These are phyloP conservation scores for Tenodera sinensis DNA, from an alignment of 2,888 invertebrate genomes.

Conservation along the genomic window DNA sequence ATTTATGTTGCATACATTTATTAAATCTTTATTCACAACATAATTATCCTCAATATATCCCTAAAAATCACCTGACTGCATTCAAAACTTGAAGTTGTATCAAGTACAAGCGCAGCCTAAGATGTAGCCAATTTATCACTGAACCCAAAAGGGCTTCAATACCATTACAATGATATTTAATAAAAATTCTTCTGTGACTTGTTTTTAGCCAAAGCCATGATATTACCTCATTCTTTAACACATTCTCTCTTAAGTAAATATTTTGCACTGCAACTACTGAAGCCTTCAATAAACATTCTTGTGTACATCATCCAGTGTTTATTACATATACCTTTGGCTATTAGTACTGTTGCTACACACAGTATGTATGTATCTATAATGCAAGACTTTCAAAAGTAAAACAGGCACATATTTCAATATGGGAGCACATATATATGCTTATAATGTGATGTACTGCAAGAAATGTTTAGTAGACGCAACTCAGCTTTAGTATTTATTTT, in stretches of 20 bases:
- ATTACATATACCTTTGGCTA: not conserved
- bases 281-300: constrained; percentile 4
- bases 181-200: not conserved
- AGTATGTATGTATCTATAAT: not conserved
- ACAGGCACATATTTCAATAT: not conserved
- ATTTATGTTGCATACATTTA: not conserved
- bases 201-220: not conserved
- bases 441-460: not conserved
- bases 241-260: not conserved
- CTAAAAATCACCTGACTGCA: not conserved
- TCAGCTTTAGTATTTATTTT: constrained; percentile 1
- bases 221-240: not conserved
- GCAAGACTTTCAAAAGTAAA: not conserved
- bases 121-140: not conserved
- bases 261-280: constrained; percentile 3
- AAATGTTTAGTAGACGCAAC: constrained; percentile 2
- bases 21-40: not conserved
- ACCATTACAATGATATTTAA: not conserved
- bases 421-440: not conserved
- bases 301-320: not conserved
- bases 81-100: constrained; percentile 1
- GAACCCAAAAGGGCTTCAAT: not conserved
- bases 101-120: constrained; percentile 2
- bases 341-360: not conserved
- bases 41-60: not conserved